Evolutionary conservation across 1,140 invertebrate species (phyloP).

Genomic region (Sipha flava): DNA sequence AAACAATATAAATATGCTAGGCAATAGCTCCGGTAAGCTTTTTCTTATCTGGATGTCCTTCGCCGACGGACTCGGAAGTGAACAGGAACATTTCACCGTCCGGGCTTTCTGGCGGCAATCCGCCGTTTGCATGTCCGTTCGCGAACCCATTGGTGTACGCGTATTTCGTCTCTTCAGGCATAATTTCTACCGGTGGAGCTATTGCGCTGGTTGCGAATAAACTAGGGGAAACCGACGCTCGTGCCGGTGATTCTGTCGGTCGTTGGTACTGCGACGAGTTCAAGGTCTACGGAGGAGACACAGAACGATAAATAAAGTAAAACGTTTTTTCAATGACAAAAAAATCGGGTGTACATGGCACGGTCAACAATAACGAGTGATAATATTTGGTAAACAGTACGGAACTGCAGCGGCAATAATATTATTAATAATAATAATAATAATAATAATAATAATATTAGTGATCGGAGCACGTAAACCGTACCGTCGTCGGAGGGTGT

Average conservation of each 20-base stretch:
- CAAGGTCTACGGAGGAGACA: not conserved
- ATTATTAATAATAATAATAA: no score
- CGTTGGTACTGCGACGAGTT: not conserved
- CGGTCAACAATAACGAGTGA: no score
- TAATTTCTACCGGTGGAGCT: not conserved
- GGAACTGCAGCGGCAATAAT: no score
- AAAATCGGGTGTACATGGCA: no score
- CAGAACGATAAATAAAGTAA: not conserved
- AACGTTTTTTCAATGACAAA: no score
- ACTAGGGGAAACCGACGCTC: not conserved
- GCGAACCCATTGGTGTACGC: slow-evolving; percentile 38
- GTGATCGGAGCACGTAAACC: no score
- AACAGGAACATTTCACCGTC: slow-evolving; percentile 88
- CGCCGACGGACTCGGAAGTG: slow-evolving; percentile 97
- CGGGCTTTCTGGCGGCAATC: slow-evolving; percentile 51
- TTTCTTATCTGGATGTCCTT: slow-evolving; percentile 88
- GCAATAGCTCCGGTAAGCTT: no score
- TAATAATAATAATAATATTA: no score
- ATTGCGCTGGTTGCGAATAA: not conserved
- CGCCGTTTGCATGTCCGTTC: slow-evolving; percentile 61
- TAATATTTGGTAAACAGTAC: no score
- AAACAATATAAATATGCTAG: no score
- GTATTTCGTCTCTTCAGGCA: slow-evolving; percentile 19
- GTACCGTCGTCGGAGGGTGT: no score
- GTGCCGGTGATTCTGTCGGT: no score